Conservation (phyloP, 2,888 invertebrate species). For the Scotopteryx bipunctaria region DNA sequence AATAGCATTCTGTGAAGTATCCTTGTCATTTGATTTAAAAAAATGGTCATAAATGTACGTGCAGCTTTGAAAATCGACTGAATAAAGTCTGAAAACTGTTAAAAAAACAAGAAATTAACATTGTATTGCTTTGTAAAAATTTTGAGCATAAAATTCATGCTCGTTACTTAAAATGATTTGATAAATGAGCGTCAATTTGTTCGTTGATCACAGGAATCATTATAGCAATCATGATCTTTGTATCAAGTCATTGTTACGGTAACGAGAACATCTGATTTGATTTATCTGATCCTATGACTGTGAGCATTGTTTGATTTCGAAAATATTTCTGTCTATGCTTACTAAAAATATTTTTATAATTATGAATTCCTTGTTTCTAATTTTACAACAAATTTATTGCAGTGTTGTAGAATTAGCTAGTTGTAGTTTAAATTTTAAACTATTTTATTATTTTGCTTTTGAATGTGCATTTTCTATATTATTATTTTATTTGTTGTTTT, state of each 20-base stretch:
- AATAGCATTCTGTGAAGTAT: no score
- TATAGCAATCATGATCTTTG: background rate
- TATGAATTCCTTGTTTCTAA: background rate
- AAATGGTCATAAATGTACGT: no score
- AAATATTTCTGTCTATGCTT: background rate
- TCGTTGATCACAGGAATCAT: slow-evolving; percentile 2
- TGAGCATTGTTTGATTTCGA: background rate
- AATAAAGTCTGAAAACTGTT: no score
- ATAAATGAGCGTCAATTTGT: background rate
- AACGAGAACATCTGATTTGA: slow-evolving; percentile 3
- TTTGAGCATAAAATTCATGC: background rate
- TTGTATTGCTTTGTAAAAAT: background rate
- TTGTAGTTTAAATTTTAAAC: no score
- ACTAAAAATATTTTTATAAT: background rate
- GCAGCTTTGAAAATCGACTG: no score
- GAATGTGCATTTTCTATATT: no score
- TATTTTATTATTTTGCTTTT: no score
- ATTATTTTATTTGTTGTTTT: background rate
- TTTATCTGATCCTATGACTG: background rate
- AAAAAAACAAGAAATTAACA: no score
- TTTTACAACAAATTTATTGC: background rate
- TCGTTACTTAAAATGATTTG: background rate
- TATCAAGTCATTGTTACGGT: background rate
- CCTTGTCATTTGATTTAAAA: no score
- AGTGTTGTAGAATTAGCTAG: no score